These are phyloP conservation scores for Digitonthophagus gazella DNA, from an alignment of 2,888 invertebrate species.

Conservation along the genomic window DNA sequence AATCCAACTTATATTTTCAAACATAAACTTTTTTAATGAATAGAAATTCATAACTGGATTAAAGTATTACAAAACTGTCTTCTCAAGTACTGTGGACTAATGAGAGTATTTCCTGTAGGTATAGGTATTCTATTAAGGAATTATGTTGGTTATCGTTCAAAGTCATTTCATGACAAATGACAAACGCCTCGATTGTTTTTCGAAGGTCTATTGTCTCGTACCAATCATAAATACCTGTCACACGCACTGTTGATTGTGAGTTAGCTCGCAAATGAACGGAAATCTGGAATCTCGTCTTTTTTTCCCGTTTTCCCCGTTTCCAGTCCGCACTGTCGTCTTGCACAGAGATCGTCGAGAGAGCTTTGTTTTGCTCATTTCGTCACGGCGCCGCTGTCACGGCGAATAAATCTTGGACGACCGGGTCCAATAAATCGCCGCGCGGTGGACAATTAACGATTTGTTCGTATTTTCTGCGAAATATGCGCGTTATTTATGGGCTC, in stretches of 20 bases:
- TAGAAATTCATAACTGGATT: too few relatives aligned
- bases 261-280: neutral
- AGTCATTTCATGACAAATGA: too few relatives aligned
- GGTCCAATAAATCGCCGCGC: constrained; percentile 22
- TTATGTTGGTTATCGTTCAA: too few relatives aligned
- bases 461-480: constrained; percentile 25
- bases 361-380: constrained; percentile 11
- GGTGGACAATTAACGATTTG: constrained; percentile 26
- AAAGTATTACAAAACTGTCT: too few relatives aligned
- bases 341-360: too few relatives aligned
- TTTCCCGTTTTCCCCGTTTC: neutral
- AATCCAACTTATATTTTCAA: too few relatives aligned
- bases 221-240: constrained; percentile 4
- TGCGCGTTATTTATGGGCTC: constrained; percentile 26
- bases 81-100: too few relatives aligned
- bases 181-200: neutral
- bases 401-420: constrained; percentile 9
- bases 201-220: neutral
- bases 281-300: neutral
- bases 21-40: too few relatives aligned
- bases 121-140: too few relatives aligned
- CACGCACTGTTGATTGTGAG: neutral
- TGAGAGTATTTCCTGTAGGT: too few relatives aligned
- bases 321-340: neutral
- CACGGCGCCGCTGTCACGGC: constrained; percentile 11